Conservation (phyloP, 2,888 invertebrate genomes). For the Theretra japonica region DNA sequence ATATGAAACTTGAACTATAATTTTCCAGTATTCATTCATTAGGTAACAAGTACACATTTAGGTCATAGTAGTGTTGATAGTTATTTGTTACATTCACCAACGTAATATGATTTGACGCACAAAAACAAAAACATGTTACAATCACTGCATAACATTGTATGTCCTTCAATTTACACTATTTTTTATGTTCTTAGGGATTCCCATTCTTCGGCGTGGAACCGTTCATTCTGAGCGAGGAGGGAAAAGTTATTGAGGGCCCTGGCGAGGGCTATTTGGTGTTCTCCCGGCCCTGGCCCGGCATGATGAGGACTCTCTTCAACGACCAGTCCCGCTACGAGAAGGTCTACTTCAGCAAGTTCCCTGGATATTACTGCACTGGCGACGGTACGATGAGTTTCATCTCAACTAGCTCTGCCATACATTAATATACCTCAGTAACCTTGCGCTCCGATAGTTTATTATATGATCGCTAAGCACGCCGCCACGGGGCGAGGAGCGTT, state of each 20-base stretch:
- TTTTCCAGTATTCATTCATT: neutral
- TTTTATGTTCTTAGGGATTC: constrained; percentile 87
- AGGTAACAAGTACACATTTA: neutral
- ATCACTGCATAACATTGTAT: neutral
- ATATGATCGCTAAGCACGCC: constrained; percentile 8
- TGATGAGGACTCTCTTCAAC: constrained; percentile 97
- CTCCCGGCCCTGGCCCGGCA: constrained; percentile 98
- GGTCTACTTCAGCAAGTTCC: constrained; percentile 98
- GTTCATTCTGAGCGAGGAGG: constrained; percentile 93
- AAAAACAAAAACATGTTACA: no score
- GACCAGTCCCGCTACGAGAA: constrained; percentile 95
- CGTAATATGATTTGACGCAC: no score
- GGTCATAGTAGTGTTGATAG: no score
- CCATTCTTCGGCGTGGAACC: constrained; percentile 99
- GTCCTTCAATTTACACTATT: neutral
- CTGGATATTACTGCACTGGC: constrained; percentile 98
- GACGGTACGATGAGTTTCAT: constrained; percentile 88
- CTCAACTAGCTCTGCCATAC: neutral
- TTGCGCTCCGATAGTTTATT: neutral
- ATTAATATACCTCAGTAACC: no score
- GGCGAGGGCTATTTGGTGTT: constrained; percentile 98
- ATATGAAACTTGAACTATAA: neutral
- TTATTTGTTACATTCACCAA: no score
- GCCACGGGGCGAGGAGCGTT: constrained; percentile 1
- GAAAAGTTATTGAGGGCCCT: constrained; percentile 92